Percentiles rank a stretch among this genome's conserved stretches.
These are phyloP conservation scores for Diceros bicornis DNA, from an alignment of 2,797 vertebrate species.

Conservation along the genomic window DNA sequence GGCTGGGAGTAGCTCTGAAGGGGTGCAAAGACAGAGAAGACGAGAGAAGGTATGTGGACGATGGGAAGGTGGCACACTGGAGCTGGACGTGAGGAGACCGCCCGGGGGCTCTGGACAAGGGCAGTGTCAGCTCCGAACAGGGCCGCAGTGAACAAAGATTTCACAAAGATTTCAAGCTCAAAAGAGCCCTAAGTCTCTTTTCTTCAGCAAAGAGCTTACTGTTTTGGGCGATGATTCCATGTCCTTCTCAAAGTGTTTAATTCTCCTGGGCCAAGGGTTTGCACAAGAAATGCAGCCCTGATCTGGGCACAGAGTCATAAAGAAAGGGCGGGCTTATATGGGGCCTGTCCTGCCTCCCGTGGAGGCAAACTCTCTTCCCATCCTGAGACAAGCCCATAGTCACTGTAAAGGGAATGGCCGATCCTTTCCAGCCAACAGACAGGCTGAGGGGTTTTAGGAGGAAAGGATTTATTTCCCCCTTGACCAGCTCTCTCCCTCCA, in stretches of 20 bases:
- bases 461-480: neutral
- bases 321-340: neutral
- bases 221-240: neutral
- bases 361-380: neutral
- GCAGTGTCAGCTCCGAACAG: too few species aligned
- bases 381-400: too few species aligned
- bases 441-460: neutral
- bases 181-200: neutral
- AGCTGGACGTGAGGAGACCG: neutral
- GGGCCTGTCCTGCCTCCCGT: neutral
- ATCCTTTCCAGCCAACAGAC: neutral
- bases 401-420: neutral
- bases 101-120: neutral
- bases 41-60: rapidly evolving
- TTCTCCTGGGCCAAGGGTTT: neutral
- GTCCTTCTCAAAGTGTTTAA: neutral
- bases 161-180: neutral
- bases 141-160: neutral
- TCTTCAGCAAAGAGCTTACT: neutral
- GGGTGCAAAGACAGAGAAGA: neutral
- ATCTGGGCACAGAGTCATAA: neutral
- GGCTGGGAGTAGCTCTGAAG: neutral
- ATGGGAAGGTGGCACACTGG: rapidly evolving
- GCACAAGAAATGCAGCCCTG: neutral
- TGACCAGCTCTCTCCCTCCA: neutral